Evolutionary conservation across 1,140 invertebrate species (phyloP).

Genomic region (Zaprionus camerounensis): DNA sequence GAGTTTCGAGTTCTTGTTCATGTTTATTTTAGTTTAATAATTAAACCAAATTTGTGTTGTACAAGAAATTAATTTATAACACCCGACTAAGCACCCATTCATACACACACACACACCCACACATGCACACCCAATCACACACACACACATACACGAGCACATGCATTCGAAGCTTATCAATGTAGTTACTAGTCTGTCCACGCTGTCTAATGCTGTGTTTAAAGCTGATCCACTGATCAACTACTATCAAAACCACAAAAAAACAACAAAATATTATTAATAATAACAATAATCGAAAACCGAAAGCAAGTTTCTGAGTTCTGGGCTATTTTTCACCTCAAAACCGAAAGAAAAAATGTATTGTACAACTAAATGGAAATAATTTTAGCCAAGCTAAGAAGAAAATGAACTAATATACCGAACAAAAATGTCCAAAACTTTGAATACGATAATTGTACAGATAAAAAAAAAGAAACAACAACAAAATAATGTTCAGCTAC

Average conservation of each 20-base stretch:
- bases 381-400: slow-evolving; percentile 39
- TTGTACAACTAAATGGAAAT: slow-evolving; percentile 20
- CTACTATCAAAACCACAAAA: slow-evolving; percentile 9
- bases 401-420: slow-evolving; percentile 14
- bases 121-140: slow-evolving; percentile 29
- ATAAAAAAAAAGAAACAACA: slow-evolving; percentile 26
- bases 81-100: slow-evolving; percentile 67
- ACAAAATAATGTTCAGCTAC: slow-evolving; percentile 46
- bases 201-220: slow-evolving; percentile 63
- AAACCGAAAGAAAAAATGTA: slow-evolving; percentile 27
- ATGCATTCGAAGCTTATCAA: slow-evolving; percentile 66
- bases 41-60: slow-evolving; percentile 69
- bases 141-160: slow-evolving; percentile 40
- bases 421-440: slow-evolving; percentile 84
- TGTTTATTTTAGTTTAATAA: slow-evolving; percentile 58
- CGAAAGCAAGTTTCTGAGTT: slow-evolving; percentile 84
- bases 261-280: slow-evolving; percentile 31
- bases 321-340: slow-evolving; percentile 79
- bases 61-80: slow-evolving; percentile 75
- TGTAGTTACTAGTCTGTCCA: slow-evolving; percentile 68
- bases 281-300: slow-evolving; percentile 56
- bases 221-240: slow-evolving; percentile 26
- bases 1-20: slow-evolving; percentile 63
- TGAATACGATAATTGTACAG: slow-evolving; percentile 83
- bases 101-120: slow-evolving; percentile 36